Evolutionary conservation across 2,888 invertebrate species (phyloP).

Genomic region (Trisateles emortualis): DNA sequence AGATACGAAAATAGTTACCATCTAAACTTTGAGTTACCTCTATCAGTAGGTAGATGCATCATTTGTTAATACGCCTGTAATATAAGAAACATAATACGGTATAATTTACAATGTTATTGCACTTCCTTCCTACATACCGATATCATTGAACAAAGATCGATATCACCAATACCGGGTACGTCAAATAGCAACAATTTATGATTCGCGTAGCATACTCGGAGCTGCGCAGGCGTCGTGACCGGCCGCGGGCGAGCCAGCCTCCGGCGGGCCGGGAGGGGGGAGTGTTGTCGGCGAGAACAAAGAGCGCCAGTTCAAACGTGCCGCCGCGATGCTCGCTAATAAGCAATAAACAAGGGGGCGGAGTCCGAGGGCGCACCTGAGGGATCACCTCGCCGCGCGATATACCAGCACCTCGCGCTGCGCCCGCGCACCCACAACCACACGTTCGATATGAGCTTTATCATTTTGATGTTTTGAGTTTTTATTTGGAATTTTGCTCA

Average conservation of each 20-base stretch:
- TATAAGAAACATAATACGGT: constrained; percentile 38
- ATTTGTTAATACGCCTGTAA: constrained; percentile 16
- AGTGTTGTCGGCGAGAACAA: constrained; percentile 81
- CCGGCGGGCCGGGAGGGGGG: constrained; percentile 40
- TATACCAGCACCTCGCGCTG: constrained; percentile 54
- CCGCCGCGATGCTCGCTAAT: constrained; percentile 83
- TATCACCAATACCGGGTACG: constrained; percentile 80
- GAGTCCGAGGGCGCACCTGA: constrained; percentile 81
- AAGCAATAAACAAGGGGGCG: constrained; percentile 87
- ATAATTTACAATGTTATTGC: constrained; percentile 62
- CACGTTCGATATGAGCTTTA: constrained; percentile 36
- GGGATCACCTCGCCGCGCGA: constrained; percentile 79
- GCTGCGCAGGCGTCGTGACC: constrained; percentile 79
- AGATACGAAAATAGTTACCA: not conserved
- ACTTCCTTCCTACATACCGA: constrained; percentile 77
- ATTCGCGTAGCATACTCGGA: constrained; percentile 75
- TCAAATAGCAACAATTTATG: constrained; percentile 85
- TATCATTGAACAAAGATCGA: constrained; percentile 80
- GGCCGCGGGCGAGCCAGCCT: constrained; percentile 50
- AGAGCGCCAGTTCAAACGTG: constrained; percentile 82
- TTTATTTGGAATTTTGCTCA: constrained; percentile 8
- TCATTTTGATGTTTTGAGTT: constrained; percentile 19
- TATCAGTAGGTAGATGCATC: not conserved
- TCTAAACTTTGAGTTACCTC: not conserved
- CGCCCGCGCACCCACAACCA: constrained; percentile 46